phyloP scores from a whole-genome alignment of 2,113 vertebrate genomes.

The Callipepla californica region DNA sequence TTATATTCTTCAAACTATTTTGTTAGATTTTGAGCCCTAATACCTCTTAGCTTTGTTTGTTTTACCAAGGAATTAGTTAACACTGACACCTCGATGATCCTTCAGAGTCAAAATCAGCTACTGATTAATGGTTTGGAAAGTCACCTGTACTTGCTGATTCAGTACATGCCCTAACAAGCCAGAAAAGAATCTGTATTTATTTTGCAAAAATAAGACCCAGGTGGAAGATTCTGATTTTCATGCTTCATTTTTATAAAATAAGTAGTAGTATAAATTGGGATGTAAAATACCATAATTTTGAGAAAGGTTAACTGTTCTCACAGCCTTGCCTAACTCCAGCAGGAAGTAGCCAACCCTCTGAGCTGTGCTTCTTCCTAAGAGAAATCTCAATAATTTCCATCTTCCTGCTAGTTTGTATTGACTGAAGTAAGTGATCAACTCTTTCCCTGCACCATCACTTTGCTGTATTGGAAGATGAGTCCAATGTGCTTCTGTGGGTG shows the following conservation, averaged over 20 bases:
- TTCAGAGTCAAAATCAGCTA: background rate
- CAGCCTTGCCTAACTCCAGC: background rate
- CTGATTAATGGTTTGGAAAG: background rate
- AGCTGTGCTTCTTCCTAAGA: background rate
- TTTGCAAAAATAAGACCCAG: background rate
- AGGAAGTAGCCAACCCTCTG: background rate
- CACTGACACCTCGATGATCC: background rate
- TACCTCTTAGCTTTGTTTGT: background rate
- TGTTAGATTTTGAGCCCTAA: background rate
- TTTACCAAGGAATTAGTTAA: background rate
- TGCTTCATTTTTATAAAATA: background rate
- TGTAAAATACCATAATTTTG: background rate
- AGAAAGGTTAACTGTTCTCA: background rate
- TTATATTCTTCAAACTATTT: background rate
- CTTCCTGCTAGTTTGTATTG: background rate
- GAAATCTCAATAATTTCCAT: background rate
- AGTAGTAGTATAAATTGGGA: background rate
- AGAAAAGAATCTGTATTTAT: background rate
- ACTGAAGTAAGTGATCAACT: background rate
- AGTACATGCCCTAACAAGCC: background rate
- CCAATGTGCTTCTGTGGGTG: fast-evolving
- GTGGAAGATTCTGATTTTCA: background rate
- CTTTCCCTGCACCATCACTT: background rate
- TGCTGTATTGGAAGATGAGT: background rate
- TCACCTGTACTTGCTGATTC: background rate